A percentile compares a stretch with the other conserved stretches of the same genome.
phyloP scores from a whole-genome alignment of 2,797 vertebrate genomes.

The Argya squamiceps region DNA sequence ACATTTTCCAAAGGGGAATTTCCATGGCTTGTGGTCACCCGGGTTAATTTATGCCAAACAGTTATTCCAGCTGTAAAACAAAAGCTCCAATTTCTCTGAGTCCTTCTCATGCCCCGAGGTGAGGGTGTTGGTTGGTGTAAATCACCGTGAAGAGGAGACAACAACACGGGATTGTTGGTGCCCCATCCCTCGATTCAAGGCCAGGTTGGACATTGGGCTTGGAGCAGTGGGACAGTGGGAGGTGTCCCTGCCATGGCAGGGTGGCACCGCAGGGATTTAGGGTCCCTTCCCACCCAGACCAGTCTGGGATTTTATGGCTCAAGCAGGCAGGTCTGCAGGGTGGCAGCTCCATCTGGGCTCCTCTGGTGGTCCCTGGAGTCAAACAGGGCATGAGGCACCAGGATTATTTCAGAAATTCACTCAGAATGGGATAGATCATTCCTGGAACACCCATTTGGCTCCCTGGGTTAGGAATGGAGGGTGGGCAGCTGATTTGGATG shows the following conservation, averaged over 20 bases:
- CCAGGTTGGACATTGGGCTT: not conserved
- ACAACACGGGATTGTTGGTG: fast-evolving
- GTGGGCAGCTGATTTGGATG: not conserved
- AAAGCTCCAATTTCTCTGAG: not conserved
- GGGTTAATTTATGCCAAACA: not conserved
- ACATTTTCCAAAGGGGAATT: conserved; percentile 4
- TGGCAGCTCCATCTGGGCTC: not conserved
- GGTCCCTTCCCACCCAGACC: not conserved
- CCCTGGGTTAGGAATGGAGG: not conserved
- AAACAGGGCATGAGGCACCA: not conserved
- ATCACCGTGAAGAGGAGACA: fast-evolving
- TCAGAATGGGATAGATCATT: not conserved
- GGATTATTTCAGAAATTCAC: not conserved
- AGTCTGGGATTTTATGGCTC: fast-evolving
- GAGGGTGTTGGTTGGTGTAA: not conserved
- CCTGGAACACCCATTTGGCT: not conserved
- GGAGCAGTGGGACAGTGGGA: not conserved
- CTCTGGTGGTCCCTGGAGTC: not conserved
- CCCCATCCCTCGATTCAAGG: not conserved
- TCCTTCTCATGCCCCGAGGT: not conserved
- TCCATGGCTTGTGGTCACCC: not conserved
- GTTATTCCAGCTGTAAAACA: not conserved
- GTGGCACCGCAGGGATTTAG: fast-evolving
- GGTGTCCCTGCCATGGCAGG: not conserved
- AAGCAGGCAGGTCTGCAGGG: not conserved